Percentiles rank a stretch among this genome's conserved stretches.
Evolutionary conservation across 2,797 vertebrate genomes (phyloP).

Genomic region (Phalloptychus januarius): DNA sequence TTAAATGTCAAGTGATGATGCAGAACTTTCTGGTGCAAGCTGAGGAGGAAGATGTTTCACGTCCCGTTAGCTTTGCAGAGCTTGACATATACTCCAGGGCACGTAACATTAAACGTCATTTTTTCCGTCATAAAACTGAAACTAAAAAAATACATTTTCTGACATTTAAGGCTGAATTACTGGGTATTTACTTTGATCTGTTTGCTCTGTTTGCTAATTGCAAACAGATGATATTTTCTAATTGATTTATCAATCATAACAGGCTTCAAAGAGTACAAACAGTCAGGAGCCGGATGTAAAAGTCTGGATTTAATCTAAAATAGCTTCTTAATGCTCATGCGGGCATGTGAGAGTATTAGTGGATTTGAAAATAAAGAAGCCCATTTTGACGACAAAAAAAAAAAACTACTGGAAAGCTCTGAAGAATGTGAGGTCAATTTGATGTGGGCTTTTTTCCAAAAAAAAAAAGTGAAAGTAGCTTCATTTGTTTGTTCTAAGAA

Average conservation of each 20-base stretch:
- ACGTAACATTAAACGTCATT: background rate
- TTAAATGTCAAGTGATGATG: constrained; percentile 4
- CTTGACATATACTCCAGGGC: background rate
- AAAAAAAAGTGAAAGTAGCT: background rate
- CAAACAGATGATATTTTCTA: background rate
- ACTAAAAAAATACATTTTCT: background rate
- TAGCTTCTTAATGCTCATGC: background rate
- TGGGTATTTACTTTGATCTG: background rate
- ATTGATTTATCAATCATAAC: background rate
- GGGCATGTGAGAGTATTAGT: background rate
- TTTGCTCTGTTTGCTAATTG: background rate
- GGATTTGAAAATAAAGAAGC: background rate
- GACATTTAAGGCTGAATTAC: background rate
- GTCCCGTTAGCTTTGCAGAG: background rate
- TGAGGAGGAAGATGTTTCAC: background rate
- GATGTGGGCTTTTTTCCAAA: background rate
- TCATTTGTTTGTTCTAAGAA: background rate
- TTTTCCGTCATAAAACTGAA: background rate
- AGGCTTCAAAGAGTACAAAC: background rate
- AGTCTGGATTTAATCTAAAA: background rate
- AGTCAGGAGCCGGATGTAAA: background rate
- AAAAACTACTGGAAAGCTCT: background rate
- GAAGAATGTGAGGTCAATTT: background rate
- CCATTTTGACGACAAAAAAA: background rate
- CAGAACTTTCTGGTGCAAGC: background rate